Conservation (phyloP, 2,888 invertebrate genomes). For the Tetanocera ferruginea region DNA sequence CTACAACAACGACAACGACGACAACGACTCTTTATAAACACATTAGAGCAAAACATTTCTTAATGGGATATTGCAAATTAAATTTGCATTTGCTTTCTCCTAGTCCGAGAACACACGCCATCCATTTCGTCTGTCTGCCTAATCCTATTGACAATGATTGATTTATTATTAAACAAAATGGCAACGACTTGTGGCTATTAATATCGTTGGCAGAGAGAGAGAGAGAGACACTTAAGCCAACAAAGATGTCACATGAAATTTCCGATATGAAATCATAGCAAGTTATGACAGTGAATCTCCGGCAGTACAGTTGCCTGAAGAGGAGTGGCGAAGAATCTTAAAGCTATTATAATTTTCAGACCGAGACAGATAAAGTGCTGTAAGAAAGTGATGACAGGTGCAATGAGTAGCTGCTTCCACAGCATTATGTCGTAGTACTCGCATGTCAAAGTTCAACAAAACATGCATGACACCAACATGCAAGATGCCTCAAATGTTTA, state of each 20-base stretch:
- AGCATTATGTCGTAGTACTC: neutral
- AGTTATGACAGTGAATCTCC: constrained; percentile 24
- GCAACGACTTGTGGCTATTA: constrained; percentile 4
- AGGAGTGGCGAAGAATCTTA: neutral
- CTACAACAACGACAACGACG: neutral
- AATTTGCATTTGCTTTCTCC: constrained; percentile 31
- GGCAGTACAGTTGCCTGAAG: neutral
- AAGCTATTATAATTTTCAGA: neutral
- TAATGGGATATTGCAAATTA: constrained; percentile 38
- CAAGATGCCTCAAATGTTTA: neutral
- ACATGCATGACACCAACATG: neutral
- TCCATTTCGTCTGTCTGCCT: neutral
- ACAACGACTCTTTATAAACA: constrained; percentile 34
- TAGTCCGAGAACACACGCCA: neutral
- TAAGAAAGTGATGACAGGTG: constrained; percentile 6
- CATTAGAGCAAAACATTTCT: constrained; percentile 36
- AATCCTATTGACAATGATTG: constrained; percentile 39
- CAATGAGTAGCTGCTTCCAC: neutral
- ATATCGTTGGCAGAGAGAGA: constrained; percentile 12
- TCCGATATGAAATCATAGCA: neutral
- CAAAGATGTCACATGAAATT: neutral
- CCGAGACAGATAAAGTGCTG: neutral
- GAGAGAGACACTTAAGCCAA: constrained; percentile 19
- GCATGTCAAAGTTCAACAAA: neutral
- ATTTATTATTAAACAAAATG: constrained; percentile 38